These are phyloP conservation scores for Axis porcinus DNA, from an alignment of 2,113 vertebrate species.

Conservation along the genomic window DNA sequence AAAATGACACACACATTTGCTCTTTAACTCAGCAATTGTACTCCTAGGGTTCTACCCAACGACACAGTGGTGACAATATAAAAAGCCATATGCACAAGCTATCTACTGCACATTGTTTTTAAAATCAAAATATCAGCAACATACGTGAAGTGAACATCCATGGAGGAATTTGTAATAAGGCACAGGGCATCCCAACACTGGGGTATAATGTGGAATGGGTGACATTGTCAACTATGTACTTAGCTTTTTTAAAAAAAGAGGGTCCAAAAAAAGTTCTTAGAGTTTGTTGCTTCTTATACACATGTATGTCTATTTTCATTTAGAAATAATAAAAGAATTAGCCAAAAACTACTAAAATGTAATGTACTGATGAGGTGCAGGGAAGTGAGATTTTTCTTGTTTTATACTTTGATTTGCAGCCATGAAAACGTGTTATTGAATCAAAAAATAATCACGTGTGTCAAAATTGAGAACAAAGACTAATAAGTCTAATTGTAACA, in stretches of 20 bases:
- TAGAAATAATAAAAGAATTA: background rate
- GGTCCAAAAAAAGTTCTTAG: background rate
- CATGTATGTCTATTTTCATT: background rate
- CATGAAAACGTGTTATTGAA: background rate
- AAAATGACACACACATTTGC: background rate
- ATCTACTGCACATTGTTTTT: background rate
- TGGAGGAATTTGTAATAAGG: fast-evolving
- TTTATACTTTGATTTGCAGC: background rate
- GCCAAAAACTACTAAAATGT: background rate
- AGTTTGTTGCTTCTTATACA: background rate
- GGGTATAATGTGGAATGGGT: too few relatives aligned
- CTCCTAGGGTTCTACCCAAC: background rate
- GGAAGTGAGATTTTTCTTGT: background rate
- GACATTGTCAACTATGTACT: background rate
- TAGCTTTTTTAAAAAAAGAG: background rate
- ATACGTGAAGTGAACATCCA: background rate
- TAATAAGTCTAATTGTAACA: background rate
- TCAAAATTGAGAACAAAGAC: background rate
- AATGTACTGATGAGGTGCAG: background rate
- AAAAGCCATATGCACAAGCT: background rate
- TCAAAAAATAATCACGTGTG: too few relatives aligned
- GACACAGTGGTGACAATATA: background rate
- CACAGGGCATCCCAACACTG: fast-evolving
- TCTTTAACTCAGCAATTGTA: background rate
- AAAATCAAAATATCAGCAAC: background rate